phyloP scores from a whole-genome alignment of 2,113 vertebrate genomes.

The Hystrix brachyura region DNA sequence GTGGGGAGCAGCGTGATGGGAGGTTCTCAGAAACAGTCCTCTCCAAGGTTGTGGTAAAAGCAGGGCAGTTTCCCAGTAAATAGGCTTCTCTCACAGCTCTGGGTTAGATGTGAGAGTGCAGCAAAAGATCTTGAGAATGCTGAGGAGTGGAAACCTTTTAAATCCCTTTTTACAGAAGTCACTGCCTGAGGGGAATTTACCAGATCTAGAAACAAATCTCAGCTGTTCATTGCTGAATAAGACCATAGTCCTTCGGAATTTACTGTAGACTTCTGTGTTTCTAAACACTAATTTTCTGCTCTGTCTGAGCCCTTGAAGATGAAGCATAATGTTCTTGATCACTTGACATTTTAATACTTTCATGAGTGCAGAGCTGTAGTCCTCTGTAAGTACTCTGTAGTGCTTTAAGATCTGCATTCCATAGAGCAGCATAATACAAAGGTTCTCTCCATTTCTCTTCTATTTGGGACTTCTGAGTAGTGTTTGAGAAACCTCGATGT shows the following conservation, averaged over 20 bases:
- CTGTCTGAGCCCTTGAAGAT: not conserved
- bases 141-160: slow-evolving; percentile 47
- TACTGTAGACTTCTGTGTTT: not conserved
- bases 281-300: not conserved
- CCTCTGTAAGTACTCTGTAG: not conserved
- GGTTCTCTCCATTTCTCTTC: not conserved
- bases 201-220: slow-evolving; percentile 25
- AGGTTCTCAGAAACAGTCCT: slow-evolving; percentile 58
- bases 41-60: slow-evolving; percentile 50
- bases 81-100: slow-evolving; percentile 30
- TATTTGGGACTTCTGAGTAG: not conserved
- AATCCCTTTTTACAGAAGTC: slow-evolving; percentile 38
- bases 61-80: slow-evolving; percentile 39
- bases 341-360: slow-evolving; percentile 44
- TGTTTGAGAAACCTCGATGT: not conserved
- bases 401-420: not conserved
- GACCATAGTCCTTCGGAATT: slow-evolving; percentile 37
- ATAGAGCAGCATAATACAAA: not conserved
- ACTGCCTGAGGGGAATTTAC: slow-evolving; percentile 50
- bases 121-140: slow-evolving; percentile 61
- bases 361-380: not conserved
- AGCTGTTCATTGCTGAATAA: slow-evolving; percentile 53
- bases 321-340: not conserved
- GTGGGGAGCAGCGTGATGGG: not conserved
- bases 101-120: slow-evolving; percentile 60